Conservation (phyloP, 1,140 invertebrate genomes). For the Hirudo medicinalis region DNA sequence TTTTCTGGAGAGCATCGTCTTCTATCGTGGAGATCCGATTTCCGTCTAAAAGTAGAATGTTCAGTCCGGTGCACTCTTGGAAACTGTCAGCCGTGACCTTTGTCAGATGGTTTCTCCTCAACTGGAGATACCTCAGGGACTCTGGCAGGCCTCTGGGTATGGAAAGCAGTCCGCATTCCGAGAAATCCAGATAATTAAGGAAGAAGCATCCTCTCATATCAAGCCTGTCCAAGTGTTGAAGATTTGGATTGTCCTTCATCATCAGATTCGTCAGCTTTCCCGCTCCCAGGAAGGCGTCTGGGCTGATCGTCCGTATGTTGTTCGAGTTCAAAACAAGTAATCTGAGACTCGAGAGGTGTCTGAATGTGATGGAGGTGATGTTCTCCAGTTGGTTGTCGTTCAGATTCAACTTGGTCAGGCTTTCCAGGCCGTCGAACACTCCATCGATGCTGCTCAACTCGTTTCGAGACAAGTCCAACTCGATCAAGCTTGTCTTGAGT, state of each 20-base stretch:
- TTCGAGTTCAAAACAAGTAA: constrained; percentile 69
- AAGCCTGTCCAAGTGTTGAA: constrained; percentile 41
- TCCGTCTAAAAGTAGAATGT: constrained; percentile 63
- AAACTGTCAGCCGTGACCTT: constrained; percentile 66
- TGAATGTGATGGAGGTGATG: constrained; percentile 48
- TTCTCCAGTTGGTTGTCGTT: constrained; percentile 53
- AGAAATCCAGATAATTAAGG: constrained; percentile 56
- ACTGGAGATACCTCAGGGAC: constrained; percentile 60
- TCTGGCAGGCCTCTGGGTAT: constrained; percentile 69
- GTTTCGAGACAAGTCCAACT: constrained; percentile 40
- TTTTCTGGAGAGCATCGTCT: constrained; percentile 66
- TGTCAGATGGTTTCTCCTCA: constrained; percentile 61
- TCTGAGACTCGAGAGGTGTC: constrained; percentile 51
- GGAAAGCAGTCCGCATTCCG: constrained; percentile 59
- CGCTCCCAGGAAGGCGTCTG: constrained; percentile 58
- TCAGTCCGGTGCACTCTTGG: constrained; percentile 67
- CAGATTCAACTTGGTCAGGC: constrained; percentile 56
- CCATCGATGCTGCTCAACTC: constrained; percentile 34
- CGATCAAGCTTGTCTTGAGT: background rate
- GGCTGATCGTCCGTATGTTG: constrained; percentile 52
- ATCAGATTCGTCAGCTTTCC: constrained; percentile 60
- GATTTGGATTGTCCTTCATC: constrained; percentile 46
- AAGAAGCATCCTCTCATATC: constrained; percentile 45
- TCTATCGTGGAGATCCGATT: constrained; percentile 62
- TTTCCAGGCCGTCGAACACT: constrained; percentile 36